phyloP scores from a whole-genome alignment of 1,140 invertebrate genomes.

The Lutraria rhynchaena region DNA sequence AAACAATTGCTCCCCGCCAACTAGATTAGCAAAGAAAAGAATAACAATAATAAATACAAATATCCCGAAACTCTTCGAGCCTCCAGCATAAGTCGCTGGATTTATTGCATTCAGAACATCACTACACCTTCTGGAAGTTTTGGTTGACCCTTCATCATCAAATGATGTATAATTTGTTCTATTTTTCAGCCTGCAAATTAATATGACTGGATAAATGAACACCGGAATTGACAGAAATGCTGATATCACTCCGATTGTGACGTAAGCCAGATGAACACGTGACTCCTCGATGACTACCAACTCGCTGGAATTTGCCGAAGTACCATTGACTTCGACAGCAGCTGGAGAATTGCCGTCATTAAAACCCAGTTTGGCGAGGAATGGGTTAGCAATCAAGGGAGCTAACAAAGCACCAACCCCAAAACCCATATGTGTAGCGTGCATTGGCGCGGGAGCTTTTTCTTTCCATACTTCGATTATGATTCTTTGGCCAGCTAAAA shows the following conservation, averaged over 20 bases:
- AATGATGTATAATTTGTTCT: constrained; percentile 10
- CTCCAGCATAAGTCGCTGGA: constrained; percentile 55
- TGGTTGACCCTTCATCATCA: neutral
- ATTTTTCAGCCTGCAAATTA: neutral
- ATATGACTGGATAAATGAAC: constrained; percentile 39
- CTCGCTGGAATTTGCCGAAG: neutral
- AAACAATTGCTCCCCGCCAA: constrained; percentile 64
- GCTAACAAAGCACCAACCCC: constrained; percentile 63
- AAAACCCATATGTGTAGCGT: constrained; percentile 65
- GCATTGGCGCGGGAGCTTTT: constrained; percentile 60
- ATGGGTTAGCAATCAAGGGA: constrained; percentile 61
- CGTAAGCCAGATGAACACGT: constrained; percentile 56
- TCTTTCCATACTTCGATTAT: constrained; percentile 60
- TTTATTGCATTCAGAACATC: constrained; percentile 14
- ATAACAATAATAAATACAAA: constrained; percentile 58
- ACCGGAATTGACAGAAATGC: constrained; percentile 41
- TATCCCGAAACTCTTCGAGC: constrained; percentile 35
- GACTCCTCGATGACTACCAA: constrained; percentile 39
- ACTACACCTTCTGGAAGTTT: neutral
- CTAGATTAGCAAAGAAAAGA: constrained; percentile 51
- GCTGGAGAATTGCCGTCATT: neutral
- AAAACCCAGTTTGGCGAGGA: constrained; percentile 45
- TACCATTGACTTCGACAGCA: neutral
- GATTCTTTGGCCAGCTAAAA: constrained; percentile 62
- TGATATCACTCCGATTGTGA: constrained; percentile 48